A percentile compares a stretch with the other conserved stretches of the same genome.
Conservation (phyloP, 2,113 vertebrate species). For the Egretta garzetta region DNA sequence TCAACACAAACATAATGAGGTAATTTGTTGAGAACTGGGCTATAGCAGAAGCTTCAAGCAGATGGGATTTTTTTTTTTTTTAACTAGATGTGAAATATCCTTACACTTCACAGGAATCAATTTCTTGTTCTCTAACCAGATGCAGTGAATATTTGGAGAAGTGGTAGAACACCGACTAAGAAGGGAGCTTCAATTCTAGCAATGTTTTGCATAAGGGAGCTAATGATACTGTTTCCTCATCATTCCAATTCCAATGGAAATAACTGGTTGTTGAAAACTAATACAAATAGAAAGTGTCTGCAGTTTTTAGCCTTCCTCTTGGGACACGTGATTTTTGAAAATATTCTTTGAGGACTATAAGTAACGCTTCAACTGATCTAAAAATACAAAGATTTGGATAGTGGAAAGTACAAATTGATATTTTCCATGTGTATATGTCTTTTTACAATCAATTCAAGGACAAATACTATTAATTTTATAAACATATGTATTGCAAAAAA, state of each 20-base stretch:
- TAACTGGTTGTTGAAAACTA: not conserved
- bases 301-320: not conserved
- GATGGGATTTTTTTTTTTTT: not conserved
- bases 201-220: not conserved
- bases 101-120: not conserved
- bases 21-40: not conserved
- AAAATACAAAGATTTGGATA: not conserved
- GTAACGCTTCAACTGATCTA: not conserved
- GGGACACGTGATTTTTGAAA: not conserved
- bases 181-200: not conserved
- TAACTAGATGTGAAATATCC: not conserved
- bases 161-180: not conserved
- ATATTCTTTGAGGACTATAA: not conserved
- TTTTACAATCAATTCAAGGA: not conserved
- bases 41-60: not conserved
- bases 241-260: not conserved
- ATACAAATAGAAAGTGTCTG: not conserved
- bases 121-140: not conserved
- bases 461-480: constrained; percentile 3
- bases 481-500: not conserved
- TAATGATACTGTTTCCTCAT: not conserved
- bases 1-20: constrained; percentile 1
- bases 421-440: not conserved
- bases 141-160: not conserved
- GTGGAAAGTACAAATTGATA: not conserved